A percentile compares a stretch with the other conserved stretches of the same genome.
Evolutionary conservation across 2,888 invertebrate species (phyloP).

Genomic region (Tineola bisselliella): DNA sequence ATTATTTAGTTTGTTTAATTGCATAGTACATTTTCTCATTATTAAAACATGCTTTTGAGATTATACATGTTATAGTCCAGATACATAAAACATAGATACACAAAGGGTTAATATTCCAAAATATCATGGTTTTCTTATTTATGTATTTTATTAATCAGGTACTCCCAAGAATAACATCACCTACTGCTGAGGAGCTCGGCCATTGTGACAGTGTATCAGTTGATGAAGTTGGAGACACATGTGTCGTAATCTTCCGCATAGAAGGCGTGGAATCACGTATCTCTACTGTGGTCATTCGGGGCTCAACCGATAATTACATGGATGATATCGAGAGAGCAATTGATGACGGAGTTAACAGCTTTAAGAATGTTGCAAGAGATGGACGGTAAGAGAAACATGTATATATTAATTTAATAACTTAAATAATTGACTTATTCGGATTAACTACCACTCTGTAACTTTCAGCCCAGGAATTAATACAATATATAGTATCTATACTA

Average conservation of each 20-base stretch:
- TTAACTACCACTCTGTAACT: too few relatives aligned
- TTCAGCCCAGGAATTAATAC: too few relatives aligned
- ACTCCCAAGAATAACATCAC: constrained; percentile 74
- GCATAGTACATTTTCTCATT: too few relatives aligned
- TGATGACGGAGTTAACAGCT: constrained; percentile 99
- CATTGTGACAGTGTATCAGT: constrained; percentile 88
- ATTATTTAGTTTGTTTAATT: too few relatives aligned
- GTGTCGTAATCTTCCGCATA: constrained; percentile 92
- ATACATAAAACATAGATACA: too few relatives aligned
- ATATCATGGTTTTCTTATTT: too few relatives aligned
- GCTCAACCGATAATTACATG: constrained; percentile 97
- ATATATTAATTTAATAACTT: too few relatives aligned
- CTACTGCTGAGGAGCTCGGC: constrained; percentile 90
- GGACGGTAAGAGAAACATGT: constrained; percentile 63
- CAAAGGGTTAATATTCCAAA: too few relatives aligned
- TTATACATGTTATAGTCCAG: too few relatives aligned
- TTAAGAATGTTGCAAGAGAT: constrained; percentile 88
- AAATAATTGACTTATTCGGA: too few relatives aligned
- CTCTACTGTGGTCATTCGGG: constrained; percentile 93
- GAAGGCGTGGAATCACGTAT: constrained; percentile 86
- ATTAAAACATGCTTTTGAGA: too few relatives aligned
- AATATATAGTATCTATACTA: too few relatives aligned
- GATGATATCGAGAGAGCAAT: constrained; percentile 98
- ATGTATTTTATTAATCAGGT: constrained; percentile 37
- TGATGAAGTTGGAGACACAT: constrained; percentile 95